These are phyloP conservation scores for Chloroceryle aenea DNA, from an alignment of 2,113 vertebrate genomes.

Conservation along the genomic window DNA sequence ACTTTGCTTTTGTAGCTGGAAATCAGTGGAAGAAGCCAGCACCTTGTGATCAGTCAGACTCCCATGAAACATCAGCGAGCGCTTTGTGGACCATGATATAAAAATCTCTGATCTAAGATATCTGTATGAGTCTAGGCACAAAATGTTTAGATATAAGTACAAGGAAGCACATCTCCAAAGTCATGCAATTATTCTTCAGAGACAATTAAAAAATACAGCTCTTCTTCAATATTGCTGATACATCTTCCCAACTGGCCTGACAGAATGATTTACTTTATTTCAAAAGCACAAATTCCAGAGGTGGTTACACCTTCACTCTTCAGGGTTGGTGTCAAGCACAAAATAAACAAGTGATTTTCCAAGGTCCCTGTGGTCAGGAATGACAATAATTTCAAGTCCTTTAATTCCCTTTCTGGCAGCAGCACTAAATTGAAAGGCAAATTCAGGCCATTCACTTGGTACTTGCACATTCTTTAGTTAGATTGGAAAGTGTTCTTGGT, in stretches of 20 bases:
- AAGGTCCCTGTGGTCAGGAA: background rate
- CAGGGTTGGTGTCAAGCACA: background rate
- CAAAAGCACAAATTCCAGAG: background rate
- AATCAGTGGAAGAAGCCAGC: slow-evolving; percentile 12
- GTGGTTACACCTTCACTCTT: background rate
- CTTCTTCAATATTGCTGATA: slow-evolving; percentile 24
- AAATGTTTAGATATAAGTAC: slow-evolving; percentile 37
- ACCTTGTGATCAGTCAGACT: background rate
- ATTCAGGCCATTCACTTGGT: background rate
- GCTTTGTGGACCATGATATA: background rate
- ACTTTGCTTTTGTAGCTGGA: background rate
- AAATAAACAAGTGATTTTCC: background rate
- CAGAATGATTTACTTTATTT: background rate
- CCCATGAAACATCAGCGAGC: background rate
- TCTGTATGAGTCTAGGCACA: slow-evolving; percentile 26
- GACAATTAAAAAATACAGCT: slow-evolving; percentile 9
- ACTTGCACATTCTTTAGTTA: background rate
- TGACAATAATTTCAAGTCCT: background rate
- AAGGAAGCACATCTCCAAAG: slow-evolving; percentile 40
- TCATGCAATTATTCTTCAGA: slow-evolving; percentile 17
- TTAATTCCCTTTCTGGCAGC: slow-evolving; percentile 52
- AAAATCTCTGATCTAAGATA: slow-evolving; percentile 27
- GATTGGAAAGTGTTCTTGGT: background rate
- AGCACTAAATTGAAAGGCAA: slow-evolving; percentile 24
- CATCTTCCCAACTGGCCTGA: background rate